Evolutionary conservation across 2,797 vertebrate species (phyloP), one percentile per base, ranked within the genome.

Genomic region (Halcyon smyrnensis): DNA sequence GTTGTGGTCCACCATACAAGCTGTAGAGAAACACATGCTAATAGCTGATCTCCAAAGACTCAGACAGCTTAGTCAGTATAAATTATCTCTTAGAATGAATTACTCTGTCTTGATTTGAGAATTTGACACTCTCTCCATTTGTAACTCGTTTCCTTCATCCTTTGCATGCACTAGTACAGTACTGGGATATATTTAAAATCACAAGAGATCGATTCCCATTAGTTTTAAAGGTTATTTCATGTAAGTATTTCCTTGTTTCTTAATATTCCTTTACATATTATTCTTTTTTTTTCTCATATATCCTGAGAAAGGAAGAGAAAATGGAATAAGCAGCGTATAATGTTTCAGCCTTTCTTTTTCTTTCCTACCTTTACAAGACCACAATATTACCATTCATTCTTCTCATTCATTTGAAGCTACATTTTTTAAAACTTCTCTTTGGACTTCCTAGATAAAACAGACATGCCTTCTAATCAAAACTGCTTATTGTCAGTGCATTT

Each of bases 81-180:
- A 95, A 94, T 95, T 95, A 87, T 94, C 90, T 93, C 86, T 87
- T 69, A 87, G 77, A 71, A 92, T 95, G 86, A 92, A 96, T 95
- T 96, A 92, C 91, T 90, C 95, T 77, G 63, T 82, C 90, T 87
- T 94, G 92, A 94, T 87, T 89, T 87, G 88, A 0, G 11, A 90
- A 84, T 85, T 77, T 87, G 78, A 94, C 90, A 77, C 75, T 50
- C 45, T 80, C 45, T 37, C 60, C 64, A 80, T 90, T 95, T 93
- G 64, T 89, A 94, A 85, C 37, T 89, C 89, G 45, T 68, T 94
- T 85, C 84, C 81, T 91, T 91, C 93, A 93, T 83, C 68, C 53
- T 87, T 70, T 85, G 93, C 68, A 91, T 51, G 34, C 10, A 4
- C 89, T 94, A 92, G 34, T 57, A 75, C 54, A 64, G 67, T 60